Base-by-base conservation (phyloP, 2,113 vertebrate genomes). In the Gallinago jamesoni region DNA sequence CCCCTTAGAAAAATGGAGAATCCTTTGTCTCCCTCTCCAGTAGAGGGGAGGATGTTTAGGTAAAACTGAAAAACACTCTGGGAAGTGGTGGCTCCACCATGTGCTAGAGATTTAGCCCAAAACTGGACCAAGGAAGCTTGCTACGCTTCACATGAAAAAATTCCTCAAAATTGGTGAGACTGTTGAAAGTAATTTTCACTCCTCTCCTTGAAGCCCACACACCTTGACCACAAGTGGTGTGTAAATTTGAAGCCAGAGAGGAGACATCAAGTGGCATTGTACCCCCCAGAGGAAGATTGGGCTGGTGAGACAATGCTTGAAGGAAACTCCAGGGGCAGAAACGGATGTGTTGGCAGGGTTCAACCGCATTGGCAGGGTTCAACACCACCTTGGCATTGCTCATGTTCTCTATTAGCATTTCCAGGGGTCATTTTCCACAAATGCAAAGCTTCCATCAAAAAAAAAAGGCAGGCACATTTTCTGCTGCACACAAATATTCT, bases 11-110 rank as follows among this genome's bases (percentile, higher is more conserved):
- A 94, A 93, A 73, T 15, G 10, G 55, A 90, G 75, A 85, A 39
- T 59, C 78, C 47, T 96, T 93, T 90, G 84, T 93, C 83, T 93
- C 67, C 55, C 63, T 92, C 85, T 90, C 39, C 55, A 85, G 90
- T 33, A 93, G 63, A 31, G n/a, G 70, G n/a, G 31, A 83, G 15
- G 23, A 74, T 31, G 25, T 45, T 62, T 87, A 80, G 87, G 13
- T 33, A 93, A 73, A 95, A 55, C 7, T 80, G 37, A 31, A 12
- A 83, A 94, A 78, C 27, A 47, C 31, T 59, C 28, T 66, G n/a
- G 10, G 28, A 77, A 91, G 15, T 18, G 39, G 10, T 53, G 22
- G 14, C 5, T 86, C 10, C 15, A 13, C 37, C 2, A 0, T 5
- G 6, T 63, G n/a, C 21, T 47, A 67, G 18, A 53, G 47, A 16